Base-by-base conservation (phyloP, 2,888 invertebrate genomes). In the Phalangium opilio region DNA sequence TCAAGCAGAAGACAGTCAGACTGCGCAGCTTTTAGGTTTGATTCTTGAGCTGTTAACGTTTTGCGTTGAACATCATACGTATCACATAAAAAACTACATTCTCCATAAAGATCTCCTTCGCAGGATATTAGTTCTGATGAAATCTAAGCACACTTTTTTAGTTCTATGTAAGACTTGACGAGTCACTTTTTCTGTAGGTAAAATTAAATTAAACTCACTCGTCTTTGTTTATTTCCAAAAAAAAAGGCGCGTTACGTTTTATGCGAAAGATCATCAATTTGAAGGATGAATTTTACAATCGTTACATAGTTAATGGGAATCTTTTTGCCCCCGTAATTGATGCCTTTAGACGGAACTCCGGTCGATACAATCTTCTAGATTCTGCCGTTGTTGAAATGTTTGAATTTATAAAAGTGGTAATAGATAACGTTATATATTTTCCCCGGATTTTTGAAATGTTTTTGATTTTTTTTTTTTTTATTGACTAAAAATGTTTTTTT, bases 341-440 rank as follows among this genome's bases (percentile, higher is more conserved):
- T 67, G 87, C 93, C 57, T 93, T 98, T 68, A 79, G 86, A 61
- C 79, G 83, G 62, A 99, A 99, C 72, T 93, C 95, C 67, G 87
- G 89, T 62, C 79, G 95, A 63, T 99, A 99, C 71, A 99, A 99
- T 73, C 78, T 99, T 59, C 74, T 99, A 60, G 98, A 99, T 70
- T 98, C 96, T 21, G 96, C 98, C 56, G 87, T 98, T 67, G 76
- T 98, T 67, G 98, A 99, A 72, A 78, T 99, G 75, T 99, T 99
- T 72, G 98, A 99, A 72, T 98, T 89, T 70, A 91, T 99, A 57
- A 87, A 86, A 74, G 70, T 84, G 68, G 77, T 77, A 60, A 67
- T 71, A 63, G 17, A 27, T 44, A 20, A 18, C 44, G 44, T 48
- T 3, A 38, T 34, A 2, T 34, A 34, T 34, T 1, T 34, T 34